A percentile compares a stretch with the other conserved stretches of the same genome.
Evolutionary conservation across 92 coral and sea anemone species (phyloP).

Genomic region (Parazoanthus atlanticus): DNA sequence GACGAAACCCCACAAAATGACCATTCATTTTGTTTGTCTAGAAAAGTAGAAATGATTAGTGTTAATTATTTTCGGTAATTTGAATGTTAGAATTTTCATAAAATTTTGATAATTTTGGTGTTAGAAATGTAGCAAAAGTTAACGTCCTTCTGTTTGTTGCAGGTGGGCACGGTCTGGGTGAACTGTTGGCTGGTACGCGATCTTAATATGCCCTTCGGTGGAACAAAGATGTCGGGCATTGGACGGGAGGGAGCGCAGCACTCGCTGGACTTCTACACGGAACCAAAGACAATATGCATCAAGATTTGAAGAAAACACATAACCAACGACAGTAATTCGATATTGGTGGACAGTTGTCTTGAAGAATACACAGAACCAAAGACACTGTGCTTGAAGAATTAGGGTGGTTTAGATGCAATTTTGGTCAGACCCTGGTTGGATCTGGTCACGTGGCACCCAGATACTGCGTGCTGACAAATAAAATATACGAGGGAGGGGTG

Average conservation of each 20-base stretch:
- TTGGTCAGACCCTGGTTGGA: too few species aligned
- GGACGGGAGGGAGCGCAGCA: constrained; percentile 77
- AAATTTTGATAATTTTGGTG: too few species aligned
- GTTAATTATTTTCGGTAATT: too few species aligned
- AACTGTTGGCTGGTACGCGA: constrained; percentile 88
- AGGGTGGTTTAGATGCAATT: not conserved
- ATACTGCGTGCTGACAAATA: too few species aligned
- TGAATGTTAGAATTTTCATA: too few species aligned
- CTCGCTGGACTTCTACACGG: constrained; percentile 74
- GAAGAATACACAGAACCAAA: constrained; percentile 53
- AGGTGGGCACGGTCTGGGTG: constrained; percentile 72
- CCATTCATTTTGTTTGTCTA: too few species aligned
- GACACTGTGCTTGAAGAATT: constrained; percentile 71
- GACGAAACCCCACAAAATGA: too few species aligned
- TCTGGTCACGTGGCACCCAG: too few species aligned
- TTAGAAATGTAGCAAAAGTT: not conserved
- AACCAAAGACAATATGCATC: constrained; percentile 74
- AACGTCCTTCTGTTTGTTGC: not conserved
- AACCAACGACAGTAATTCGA: constrained; percentile 54
- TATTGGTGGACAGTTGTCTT: not conserved
- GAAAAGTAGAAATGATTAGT: too few species aligned
- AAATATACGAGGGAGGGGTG: too few species aligned
- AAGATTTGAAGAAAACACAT: constrained; percentile 58
- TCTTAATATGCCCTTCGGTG: constrained; percentile 90
- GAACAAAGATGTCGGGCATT: constrained; percentile 71